phyloP scores from a whole-genome alignment of 2,113 vertebrate species.

The Callospermophilus lateralis region DNA sequence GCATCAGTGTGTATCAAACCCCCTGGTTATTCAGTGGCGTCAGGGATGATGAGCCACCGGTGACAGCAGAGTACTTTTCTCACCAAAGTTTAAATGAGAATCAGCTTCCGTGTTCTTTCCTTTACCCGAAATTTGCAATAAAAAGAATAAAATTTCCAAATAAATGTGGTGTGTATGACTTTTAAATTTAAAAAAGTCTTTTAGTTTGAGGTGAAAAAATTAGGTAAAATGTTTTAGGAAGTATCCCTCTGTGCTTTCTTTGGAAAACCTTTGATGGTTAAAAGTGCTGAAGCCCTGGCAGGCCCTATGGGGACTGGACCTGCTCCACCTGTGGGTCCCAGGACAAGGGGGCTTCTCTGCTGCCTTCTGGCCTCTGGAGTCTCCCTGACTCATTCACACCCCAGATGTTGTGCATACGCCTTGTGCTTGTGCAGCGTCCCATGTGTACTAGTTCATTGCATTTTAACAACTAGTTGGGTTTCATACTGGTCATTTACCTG shows the following conservation, averaged over 20 bases:
- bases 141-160: conserved; percentile 76
- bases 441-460: neutral
- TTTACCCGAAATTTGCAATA: conserved; percentile 81
- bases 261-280: neutral
- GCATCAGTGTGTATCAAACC: neutral
- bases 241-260: neutral
- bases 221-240: neutral
- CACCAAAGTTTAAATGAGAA: conserved; percentile 72
- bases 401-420: no score
- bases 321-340: neutral
- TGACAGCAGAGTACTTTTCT: neutral
- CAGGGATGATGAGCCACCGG: neutral
- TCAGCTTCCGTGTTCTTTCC: conserved; percentile 73
- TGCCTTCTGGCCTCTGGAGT: neutral
- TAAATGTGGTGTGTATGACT: conserved; percentile 6
- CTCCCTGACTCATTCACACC: no score
- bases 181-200: conserved; percentile 8
- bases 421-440: neutral
- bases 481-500: neutral
- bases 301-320: neutral
- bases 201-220: neutral
- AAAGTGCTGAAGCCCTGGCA: neutral
- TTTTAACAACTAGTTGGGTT: neutral
- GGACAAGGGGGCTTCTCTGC: no score
- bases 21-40: neutral